These are phyloP conservation scores for Ammodytes marinus DNA, from an alignment of 2,113 vertebrate genomes.

Conservation along the genomic window DNA sequence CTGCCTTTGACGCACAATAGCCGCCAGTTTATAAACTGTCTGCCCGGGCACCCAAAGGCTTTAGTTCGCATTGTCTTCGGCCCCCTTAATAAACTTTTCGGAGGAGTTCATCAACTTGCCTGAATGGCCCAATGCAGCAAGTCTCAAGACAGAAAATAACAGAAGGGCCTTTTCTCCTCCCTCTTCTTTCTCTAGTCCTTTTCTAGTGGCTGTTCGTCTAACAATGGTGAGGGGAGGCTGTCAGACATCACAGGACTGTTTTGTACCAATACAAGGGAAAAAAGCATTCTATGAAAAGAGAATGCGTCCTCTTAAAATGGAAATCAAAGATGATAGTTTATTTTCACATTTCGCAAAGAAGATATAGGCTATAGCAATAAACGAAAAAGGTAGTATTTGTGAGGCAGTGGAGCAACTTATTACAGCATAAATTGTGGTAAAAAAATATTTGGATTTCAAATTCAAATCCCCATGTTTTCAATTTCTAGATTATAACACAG, in stretches of 20 bases:
- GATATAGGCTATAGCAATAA: background rate
- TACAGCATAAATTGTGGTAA: background rate
- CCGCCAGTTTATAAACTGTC: conserved; percentile 96
- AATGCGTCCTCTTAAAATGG: conserved; percentile 69
- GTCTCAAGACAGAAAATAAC: conserved; percentile 93
- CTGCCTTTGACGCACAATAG: conserved; percentile 94
- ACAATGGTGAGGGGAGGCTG: conserved; percentile 87
- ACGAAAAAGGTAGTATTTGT: no score
- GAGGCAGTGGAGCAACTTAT: no score
- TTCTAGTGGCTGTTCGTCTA: conserved; percentile 80
- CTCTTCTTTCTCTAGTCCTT: conserved; percentile 79
- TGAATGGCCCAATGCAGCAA: conserved; percentile 95
- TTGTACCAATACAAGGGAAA: conserved; percentile 77
- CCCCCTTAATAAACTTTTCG: conserved; percentile 99
- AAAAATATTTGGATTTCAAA: background rate
- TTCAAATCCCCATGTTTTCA: background rate
- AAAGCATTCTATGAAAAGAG: conserved; percentile 80
- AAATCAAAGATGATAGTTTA: conserved; percentile 67
- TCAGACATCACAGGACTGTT: conserved; percentile 87
- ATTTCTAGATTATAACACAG: background rate
- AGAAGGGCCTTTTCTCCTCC: conserved; percentile 89
- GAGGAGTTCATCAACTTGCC: conserved; percentile 99
- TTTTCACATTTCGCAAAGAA: conserved; percentile 62
- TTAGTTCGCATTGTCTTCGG: conserved; percentile 93
- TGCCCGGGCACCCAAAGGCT: conserved; percentile 91